A percentile compares a stretch with the other conserved stretches of the same genome.
phyloP scores from a whole-genome alignment of 2,888 invertebrate species.

The Polymixis flavicincta region DNA sequence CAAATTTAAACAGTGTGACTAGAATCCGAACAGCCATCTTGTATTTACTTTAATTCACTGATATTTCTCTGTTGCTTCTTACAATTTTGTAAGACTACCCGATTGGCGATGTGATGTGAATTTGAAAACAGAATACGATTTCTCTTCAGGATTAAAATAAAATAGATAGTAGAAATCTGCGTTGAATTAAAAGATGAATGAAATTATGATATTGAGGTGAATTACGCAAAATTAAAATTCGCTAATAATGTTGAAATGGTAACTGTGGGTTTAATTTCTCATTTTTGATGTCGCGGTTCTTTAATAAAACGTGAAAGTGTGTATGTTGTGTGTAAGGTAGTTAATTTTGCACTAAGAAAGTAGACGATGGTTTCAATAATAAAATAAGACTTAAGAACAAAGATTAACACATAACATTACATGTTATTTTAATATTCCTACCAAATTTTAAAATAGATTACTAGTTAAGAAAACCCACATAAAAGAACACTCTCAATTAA shows the following conservation, averaged over 20 bases:
- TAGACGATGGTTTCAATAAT: not conserved
- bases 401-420: not conserved
- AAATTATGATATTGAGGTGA: constrained; percentile 31
- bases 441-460: too few species aligned
- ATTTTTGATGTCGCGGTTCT: not conserved
- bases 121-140: constrained; percentile 40
- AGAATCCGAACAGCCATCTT: constrained; percentile 62
- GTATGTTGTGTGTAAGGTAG: too few species aligned
- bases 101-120: constrained; percentile 59
- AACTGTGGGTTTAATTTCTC: constrained; percentile 7
- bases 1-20: constrained; percentile 81
- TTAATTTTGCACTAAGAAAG: not conserved
- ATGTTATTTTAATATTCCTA: not conserved
- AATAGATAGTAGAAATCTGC: constrained; percentile 28
- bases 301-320: not conserved
- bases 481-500: too few species aligned
- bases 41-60: constrained; percentile 67
- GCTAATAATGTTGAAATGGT: constrained; percentile 29
- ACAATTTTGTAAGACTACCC: constrained; percentile 45
- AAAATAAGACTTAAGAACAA: not conserved
- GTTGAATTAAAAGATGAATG: constrained; percentile 11
- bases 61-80: constrained; percentile 58
- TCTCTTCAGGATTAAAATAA: constrained; percentile 21
- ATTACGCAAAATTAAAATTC: constrained; percentile 28
- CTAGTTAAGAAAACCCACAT: too few species aligned